These are phyloP conservation scores for Chrysolina americana DNA, from an alignment of 2,888 invertebrate genomes.

Conservation along the genomic window DNA sequence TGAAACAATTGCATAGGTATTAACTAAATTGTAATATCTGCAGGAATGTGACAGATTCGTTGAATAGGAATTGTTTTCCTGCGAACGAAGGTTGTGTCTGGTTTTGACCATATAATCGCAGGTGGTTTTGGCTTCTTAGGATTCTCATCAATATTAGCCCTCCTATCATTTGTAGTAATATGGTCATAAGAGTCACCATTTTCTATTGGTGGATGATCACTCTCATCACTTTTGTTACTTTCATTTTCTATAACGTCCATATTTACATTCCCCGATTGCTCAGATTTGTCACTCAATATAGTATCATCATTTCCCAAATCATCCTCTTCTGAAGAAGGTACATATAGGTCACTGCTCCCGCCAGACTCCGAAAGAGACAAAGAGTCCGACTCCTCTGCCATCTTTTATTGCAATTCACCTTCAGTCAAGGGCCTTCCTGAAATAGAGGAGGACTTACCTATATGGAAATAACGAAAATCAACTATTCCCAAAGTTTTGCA, in stretches of 20 bases:
- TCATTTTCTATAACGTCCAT: neutral
- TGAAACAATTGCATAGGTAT: neutral
- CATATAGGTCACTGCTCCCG: slow-evolving; percentile 4
- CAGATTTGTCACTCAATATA: neutral
- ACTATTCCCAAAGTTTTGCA: neutral
- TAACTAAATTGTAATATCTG: neutral
- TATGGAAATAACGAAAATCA: neutral
- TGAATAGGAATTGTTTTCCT: neutral
- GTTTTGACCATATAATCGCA: neutral
- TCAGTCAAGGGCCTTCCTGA: neutral
- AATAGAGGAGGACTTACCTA: neutral
- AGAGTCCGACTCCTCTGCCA: neutral
- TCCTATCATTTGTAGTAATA: neutral
- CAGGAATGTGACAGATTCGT: neutral
- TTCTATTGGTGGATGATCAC: neutral
- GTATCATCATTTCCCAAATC: neutral
- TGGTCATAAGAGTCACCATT: slow-evolving; percentile 1
- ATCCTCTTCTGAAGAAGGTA: neutral
- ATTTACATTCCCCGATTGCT: neutral
- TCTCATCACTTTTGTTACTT: neutral
- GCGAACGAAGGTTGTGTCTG: neutral
- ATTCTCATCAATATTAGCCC: neutral
- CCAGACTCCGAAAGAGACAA: neutral
- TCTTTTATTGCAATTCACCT: neutral
- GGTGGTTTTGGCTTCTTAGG: neutral